Base-by-base conservation (phyloP, 2,113 vertebrate genomes). In the Neopipo cinnamomea region DNA sequence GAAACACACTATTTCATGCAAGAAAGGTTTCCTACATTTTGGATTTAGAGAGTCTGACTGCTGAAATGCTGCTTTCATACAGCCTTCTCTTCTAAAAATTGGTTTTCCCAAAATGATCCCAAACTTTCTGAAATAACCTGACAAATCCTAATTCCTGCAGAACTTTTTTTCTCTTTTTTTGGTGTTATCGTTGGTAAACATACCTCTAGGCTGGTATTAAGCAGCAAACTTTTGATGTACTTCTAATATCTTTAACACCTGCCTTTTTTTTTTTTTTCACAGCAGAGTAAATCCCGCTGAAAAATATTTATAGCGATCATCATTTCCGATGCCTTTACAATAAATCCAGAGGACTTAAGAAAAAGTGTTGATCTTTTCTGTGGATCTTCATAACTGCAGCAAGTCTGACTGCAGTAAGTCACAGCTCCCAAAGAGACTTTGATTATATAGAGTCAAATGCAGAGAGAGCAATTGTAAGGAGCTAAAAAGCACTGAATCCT, bases 271-370 rank as follows among this genome's bases (percentile, higher is more conserved):
- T 46, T 95, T 89, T 89, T 88, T 86, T 42, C 65, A 76, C 8
- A 5, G 66, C 23, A 72, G 94, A 89, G 63, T 93, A 98, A 96
- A 96, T 96, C 88, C 93, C 0, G 0, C 93, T 96, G 79, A 91
- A 91, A 91, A 97, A 93, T 97, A 96, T 88, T 88, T 95, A 91
- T 97, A 95, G 85, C 65, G 83, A 88, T 96, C 74, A 91, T 95
- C 70, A 59, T 78, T 96, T 88, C 92, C 87, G 91, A 95, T 93
- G 61, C 44, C 61, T 93, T 96, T 88, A 92, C 77, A 96, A 15
- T 95, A 96, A 91, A 74, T 91, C 92, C 67, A 95, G 71, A 46
- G 91, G 93, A 95, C 95, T 95, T 93, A 94, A 77, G 62, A 91
- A 93, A 67, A 93, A 91, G 18, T 61, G 92, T 75, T 92, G 96